Evolutionary conservation across 2,113 vertebrate genomes (phyloP), one percentile per base, ranked within the genome.

Genomic region (Shinisaurus crocodilurus): DNA sequence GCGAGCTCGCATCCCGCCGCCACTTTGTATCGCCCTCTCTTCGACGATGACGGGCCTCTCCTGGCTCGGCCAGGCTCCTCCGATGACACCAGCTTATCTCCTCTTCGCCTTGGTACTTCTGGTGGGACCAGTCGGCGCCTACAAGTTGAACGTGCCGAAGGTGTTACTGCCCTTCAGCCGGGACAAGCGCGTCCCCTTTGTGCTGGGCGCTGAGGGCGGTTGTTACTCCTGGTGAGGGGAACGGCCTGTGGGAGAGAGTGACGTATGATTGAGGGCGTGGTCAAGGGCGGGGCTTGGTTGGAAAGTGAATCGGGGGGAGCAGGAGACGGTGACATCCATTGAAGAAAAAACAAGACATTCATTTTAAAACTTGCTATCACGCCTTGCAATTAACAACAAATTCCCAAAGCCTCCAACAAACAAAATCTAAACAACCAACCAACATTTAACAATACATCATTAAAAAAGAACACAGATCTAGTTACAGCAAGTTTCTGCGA

Each of bases 61-160:
- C 15, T 0, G 34, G 5, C 74, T 1, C 37, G 45, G n/a, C 79
- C 1, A 4, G 34, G 0, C 1, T 1, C 4, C 3, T 8, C 29
- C 0, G 8, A 20, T 2, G 60, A 18, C 16, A 23, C 20, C 60
- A 18, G 60, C 16, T 20, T 7, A 29, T 15, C 18, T 16, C 50
- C 45, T 65, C 6, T 2, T 90, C 10, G 16, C 45, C 20, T 6
- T 60, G 16, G 16, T 74, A 32, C 32, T 63, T 34, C 7, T 5
- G n/a, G 50, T 75, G 29, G 29, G 12, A 1, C 90, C 74, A 0
- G 29, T 20, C 6, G 15, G 40, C 5, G 87, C 90, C 65, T 94
- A 94, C 88, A 96, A 96, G 60, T 93, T 97, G n/a, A 97, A 96
- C 3, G 96, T 95, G 60, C 97, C 97, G 0, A 94, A 94, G 45